Base-by-base conservation (phyloP, 2,888 invertebrate species). In the Cosmia trapezina region DNA sequence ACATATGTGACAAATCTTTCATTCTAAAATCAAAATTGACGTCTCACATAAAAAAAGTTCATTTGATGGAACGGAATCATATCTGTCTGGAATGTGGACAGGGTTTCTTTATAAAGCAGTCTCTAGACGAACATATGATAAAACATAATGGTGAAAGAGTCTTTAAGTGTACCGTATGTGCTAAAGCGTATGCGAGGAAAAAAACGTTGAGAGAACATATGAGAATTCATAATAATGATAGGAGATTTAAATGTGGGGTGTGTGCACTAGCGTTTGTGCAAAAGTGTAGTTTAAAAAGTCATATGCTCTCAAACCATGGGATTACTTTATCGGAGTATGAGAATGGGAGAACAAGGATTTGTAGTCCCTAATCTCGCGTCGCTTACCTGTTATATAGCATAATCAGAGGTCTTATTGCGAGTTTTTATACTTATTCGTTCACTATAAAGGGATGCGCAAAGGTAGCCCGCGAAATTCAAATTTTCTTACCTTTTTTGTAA, bases 161-260 rank as follows among this genome's bases (percentile, higher is more conserved):
- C 0, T 94, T 92, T 54, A 93, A 94, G 51, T 96, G 96, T 74
- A 90, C 86, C 0, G 93, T 95, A 0, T 96, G 96, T 60, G 78
- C 85, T 0, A 96, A 95, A 37, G 92, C 95, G 0, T 96, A 95
- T 59, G 95, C 95, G 0, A 90, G 96, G 41, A 95, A 94, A 78
- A 95, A 95, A 56, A 96, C 95, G 0, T 69, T 96, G 11, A 81
- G 93, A 1, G 95, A 95, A 65, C 95, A 96, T 82, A 94, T 95
- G 94, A 56, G 95, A n/a, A 95, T 95, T 6, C 96, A 96, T 72
- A 94, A 94, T 70, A 94, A 96, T 71, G 95, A 95, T 77, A 92
- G 94, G 51, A 73, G 95, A 5, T 95, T 95, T 33, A 94, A 94
- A 56, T 96, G 96, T 61, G 93, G 92, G 0, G 86, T 95, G 0